Conservation (phyloP, 2,113 vertebrate species). For the Ptychochromis oligacanthus region DNA sequence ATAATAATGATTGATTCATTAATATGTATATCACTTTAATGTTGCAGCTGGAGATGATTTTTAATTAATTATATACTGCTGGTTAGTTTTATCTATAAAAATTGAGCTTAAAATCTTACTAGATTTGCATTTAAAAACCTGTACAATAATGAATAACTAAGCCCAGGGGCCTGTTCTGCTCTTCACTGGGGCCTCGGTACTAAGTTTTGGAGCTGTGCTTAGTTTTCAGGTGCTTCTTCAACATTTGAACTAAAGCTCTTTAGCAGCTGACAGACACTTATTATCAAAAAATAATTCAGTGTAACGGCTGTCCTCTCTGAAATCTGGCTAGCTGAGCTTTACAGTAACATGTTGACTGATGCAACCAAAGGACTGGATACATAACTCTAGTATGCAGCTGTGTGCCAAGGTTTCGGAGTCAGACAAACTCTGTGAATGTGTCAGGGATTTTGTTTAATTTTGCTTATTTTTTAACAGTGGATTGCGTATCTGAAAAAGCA, state of each 20-base stretch:
- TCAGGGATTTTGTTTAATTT: not conserved
- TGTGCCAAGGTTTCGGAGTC: not conserved
- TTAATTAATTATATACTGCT: not conserved
- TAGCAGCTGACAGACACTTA: not conserved
- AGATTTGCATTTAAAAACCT: not conserved
- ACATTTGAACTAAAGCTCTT: not conserved
- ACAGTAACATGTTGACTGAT: not conserved
- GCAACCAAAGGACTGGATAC: not conserved
- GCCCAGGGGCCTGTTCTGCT: not conserved
- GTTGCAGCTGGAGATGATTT: not conserved
- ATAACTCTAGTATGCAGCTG: not conserved
- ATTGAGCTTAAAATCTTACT: not conserved
- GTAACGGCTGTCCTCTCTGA: not conserved
- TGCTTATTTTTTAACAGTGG: not conserved
- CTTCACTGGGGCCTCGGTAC: not conserved
- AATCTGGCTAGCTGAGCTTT: not conserved
- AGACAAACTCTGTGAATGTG: not conserved
- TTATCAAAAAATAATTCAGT: not conserved
- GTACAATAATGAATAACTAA: not conserved
- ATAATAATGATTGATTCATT: not conserved
- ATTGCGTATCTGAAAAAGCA: not conserved
- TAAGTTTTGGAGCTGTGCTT: not conserved
- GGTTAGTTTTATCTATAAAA: not conserved
- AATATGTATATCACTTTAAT: not conserved
- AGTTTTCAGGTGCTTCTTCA: not conserved